phyloP scores from a whole-genome alignment of 2,888 invertebrate genomes.

The Cremastinae sp. region DNA sequence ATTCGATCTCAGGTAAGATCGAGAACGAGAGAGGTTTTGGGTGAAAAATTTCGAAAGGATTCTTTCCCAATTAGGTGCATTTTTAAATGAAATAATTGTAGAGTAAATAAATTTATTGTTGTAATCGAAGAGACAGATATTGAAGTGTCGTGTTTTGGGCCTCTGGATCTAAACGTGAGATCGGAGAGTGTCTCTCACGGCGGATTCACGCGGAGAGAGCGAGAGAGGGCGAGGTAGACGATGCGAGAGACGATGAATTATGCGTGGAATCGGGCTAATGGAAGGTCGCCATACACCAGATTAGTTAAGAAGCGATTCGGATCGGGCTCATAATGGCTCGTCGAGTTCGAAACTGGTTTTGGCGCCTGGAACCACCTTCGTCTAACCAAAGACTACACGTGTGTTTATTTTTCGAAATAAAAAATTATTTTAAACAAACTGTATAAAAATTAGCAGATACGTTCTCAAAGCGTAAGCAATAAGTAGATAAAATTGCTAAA shows the following conservation, averaged over 20 bases:
- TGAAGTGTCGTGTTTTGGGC: slow-evolving; percentile 1
- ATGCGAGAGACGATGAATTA: slow-evolving; percentile 69
- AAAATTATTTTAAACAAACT: too few species aligned
- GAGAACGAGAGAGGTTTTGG: neutral
- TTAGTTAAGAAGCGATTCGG: slow-evolving; percentile 73
- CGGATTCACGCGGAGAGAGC: slow-evolving; percentile 11
- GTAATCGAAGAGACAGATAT: slow-evolving; percentile 6
- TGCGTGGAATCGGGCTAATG: slow-evolving; percentile 73
- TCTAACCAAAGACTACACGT: neutral
- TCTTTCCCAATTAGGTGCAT: neutral
- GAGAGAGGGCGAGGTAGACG: slow-evolving; percentile 37
- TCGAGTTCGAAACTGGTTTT: slow-evolving; percentile 71
- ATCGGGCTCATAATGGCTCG: slow-evolving; percentile 73
- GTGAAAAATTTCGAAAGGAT: too few species aligned
- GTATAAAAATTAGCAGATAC: too few species aligned
- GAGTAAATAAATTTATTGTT: slow-evolving; percentile 5
- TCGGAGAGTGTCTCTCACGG: slow-evolving; percentile 32
- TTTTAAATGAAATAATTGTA: neutral
- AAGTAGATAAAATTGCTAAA: too few species aligned
- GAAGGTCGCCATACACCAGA: slow-evolving; percentile 72
- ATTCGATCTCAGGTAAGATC: neutral
- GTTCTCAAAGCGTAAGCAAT: too few species aligned
- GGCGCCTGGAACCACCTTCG: slow-evolving; percentile 50
- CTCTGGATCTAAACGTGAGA: slow-evolving; percentile 5
- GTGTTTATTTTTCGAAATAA: neutral